Conservation (phyloP, 2,113 vertebrate species). For the Arothron firmamentum region DNA sequence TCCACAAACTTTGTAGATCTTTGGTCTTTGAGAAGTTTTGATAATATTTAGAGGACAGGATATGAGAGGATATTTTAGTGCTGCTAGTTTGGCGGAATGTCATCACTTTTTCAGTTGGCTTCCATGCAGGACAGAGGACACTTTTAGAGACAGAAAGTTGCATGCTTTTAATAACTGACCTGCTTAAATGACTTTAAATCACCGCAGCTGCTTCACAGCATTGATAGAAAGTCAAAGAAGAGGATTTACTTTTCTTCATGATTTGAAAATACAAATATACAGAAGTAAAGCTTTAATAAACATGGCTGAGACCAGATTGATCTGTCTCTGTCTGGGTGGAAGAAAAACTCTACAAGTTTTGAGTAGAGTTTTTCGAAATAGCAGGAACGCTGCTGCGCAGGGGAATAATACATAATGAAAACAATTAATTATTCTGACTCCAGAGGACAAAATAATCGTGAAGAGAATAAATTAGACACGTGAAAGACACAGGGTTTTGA, state of each 20-base stretch:
- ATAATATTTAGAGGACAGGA: conserved; percentile 1
- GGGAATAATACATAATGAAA: conserved; percentile 65
- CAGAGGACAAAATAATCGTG: conserved; percentile 49
- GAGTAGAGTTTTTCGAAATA: conserved; percentile 51
- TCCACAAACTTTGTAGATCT: no score
- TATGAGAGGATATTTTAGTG: conserved; percentile 6
- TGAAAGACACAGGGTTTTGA: conserved; percentile 31
- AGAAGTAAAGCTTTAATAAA: conserved; percentile 23
- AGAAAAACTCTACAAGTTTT: conserved; percentile 4
- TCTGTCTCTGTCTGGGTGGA: conserved; percentile 26
- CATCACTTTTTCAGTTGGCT: conserved; percentile 8
- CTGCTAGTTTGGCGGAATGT: conserved; percentile 4
- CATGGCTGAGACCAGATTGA: conserved; percentile 36
- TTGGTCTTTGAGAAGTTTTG: no score
- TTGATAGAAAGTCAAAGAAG: conserved; percentile 7
- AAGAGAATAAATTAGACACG: conserved; percentile 48
- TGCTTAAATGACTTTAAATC: conserved; percentile 18
- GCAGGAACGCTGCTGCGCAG: conserved; percentile 32
- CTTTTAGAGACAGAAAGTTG: conserved; percentile 10
- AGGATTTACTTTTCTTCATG: conserved; percentile 12
- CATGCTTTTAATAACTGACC: conserved; percentile 4
- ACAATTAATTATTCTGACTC: conserved; percentile 65
- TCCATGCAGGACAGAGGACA: conserved; percentile 20
- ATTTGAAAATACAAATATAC: conserved; percentile 18
- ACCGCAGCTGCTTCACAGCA: not conserved